Evolutionary conservation across 2,888 invertebrate species (phyloP).

Genomic region (Agrotis segetum): DNA sequence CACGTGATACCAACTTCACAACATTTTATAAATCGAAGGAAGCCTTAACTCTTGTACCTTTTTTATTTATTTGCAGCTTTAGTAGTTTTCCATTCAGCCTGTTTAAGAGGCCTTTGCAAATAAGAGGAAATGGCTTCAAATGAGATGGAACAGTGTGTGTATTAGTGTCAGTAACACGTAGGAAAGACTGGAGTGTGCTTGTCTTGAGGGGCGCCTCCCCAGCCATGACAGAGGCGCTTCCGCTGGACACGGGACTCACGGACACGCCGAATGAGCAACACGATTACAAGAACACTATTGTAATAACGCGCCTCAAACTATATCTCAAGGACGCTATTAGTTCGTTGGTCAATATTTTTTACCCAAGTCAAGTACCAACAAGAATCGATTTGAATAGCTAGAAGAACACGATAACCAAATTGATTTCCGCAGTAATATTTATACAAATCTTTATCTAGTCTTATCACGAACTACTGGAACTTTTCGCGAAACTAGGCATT

Average conservation of each 20-base stretch:
- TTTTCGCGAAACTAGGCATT: constrained; percentile 37
- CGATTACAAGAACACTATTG: constrained; percentile 27
- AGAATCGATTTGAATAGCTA: constrained; percentile 48
- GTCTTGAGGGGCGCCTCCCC: constrained; percentile 85
- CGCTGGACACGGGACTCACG: constrained; percentile 74
- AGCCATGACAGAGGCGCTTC: constrained; percentile 85
- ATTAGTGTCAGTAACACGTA: constrained; percentile 68
- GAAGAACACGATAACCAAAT: constrained; percentile 48
- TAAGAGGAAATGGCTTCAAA: constrained; percentile 77
- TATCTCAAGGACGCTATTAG: constrained; percentile 43
- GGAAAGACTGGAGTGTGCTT: constrained; percentile 65
- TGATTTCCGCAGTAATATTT: constrained; percentile 55
- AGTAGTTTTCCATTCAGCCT: constrained; percentile 50
- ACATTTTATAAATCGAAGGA: constrained; percentile 45
- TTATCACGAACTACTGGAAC: constrained; percentile 55
- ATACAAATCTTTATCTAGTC: constrained; percentile 50
- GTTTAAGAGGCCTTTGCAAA: constrained; percentile 58
- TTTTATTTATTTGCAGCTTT: constrained; percentile 22
- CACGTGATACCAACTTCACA: constrained; percentile 43
- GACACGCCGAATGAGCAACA: constrained; percentile 64
- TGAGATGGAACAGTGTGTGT: constrained; percentile 79
- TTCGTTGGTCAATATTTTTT: constrained; percentile 44
- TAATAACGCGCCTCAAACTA: constrained; percentile 40
- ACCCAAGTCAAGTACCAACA: constrained; percentile 32
- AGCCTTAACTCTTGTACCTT: constrained; percentile 6